phyloP scores from a whole-genome alignment of 2,113 vertebrate genomes.

The Bucco capensis region DNA sequence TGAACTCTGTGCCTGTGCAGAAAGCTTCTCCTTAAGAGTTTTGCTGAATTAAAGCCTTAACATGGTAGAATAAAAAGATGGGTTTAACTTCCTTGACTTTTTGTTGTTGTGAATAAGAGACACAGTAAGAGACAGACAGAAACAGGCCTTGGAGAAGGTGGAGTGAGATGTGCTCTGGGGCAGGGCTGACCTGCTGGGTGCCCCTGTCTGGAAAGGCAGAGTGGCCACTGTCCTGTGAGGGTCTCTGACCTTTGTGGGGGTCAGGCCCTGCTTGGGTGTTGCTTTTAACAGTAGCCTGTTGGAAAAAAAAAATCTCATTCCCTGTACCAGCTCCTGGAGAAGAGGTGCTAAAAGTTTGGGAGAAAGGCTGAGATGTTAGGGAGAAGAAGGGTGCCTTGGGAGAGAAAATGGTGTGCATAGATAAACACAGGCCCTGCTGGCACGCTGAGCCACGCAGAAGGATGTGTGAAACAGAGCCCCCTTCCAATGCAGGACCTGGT shows the following conservation, averaged over 20 bases:
- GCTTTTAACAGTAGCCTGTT: neutral
- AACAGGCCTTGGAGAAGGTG: neutral
- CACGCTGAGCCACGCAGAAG: neutral
- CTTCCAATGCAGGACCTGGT: accelerated
- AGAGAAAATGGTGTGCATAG: slow-evolving; percentile 51
- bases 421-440: neutral
- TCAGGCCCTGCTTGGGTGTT: neutral
- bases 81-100: neutral
- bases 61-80: neutral
- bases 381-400: neutral
- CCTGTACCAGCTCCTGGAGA: neutral
- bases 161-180: neutral
- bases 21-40: neutral
- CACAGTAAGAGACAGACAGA: neutral
- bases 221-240: neutral
- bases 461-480: neutral
- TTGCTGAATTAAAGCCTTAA: slow-evolving; percentile 21
- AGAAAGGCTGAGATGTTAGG: neutral
- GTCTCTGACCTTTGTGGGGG: accelerated
- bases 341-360: neutral
- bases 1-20: neutral
- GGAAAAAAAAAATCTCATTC: neutral
- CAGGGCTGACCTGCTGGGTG: neutral
- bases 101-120: slow-evolving; percentile 33
- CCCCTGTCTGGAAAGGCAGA: neutral